Base-by-base conservation (phyloP, 2,888 invertebrate species). In the Lithosia quadra region DNA sequence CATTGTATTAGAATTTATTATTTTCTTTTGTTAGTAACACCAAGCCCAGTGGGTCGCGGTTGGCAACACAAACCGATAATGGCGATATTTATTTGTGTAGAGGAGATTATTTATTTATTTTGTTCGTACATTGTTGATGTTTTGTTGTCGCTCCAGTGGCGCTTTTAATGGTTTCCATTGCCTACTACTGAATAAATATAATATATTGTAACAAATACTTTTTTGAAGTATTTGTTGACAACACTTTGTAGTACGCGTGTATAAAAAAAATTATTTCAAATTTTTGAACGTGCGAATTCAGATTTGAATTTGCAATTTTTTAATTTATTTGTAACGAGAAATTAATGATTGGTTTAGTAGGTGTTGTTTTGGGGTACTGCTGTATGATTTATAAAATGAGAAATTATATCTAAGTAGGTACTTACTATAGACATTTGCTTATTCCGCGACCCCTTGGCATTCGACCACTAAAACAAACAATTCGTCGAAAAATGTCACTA, bases 1-100 rank as follows among this genome's bases (percentile, higher is more conserved):
- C 84, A 88, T 90, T 91, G 88, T 89, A 86, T 84, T 87, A 86
- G 83, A 87, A 95, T 95, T 94, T 95, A 94, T 94, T 92, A 87
- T 84, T 81, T 85, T 86, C 89, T 88, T 89, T 94, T 93, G 92
- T 93, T 83, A 81, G 81, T 78, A 78, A 78, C 81, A 81, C 81
- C 82, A 80, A 86, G 83, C 85, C 88, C 85, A 88, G 81, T 82
- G 83, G 80, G 76, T 75, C 79, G 78, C 80, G 83, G 85, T 84
- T 87, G 86, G 86, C 85, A 84, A 86, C 87, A 84, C 83, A 84
- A 83, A 84, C 76, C 85, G 86, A 86, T 90, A 87, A 88, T 88
- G 79, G 84, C 79, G 79, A 83, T 88, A 91, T 92, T 92, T 92
- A 90, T 90, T 92, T 90, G 86, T 85, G 84, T 85, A 73, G 76